Percentiles rank a stretch among this genome's conserved stretches.
Conservation (phyloP, 2,113 vertebrate genomes). For the Sebastes fasciatus region DNA sequence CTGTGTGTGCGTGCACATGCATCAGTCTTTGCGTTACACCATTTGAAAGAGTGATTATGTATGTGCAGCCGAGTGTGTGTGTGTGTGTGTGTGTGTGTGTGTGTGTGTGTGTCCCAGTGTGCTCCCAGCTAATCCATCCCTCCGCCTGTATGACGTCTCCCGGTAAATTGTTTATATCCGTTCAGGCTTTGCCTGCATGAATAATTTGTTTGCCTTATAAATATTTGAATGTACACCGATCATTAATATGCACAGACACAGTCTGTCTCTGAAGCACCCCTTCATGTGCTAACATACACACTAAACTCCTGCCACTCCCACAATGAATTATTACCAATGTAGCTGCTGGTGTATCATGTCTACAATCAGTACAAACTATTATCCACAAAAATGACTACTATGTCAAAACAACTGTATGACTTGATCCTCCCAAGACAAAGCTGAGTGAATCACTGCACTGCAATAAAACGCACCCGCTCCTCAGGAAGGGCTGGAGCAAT, state of each 20-base stretch:
- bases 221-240: slow-evolving; percentile 85
- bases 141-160: slow-evolving; percentile 80
- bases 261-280: slow-evolving; percentile 68
- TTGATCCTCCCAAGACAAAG: slow-evolving; percentile 19
- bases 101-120: slow-evolving; percentile 55
- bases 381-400: slow-evolving; percentile 31
- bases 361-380: slow-evolving; percentile 31
- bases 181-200: slow-evolving; percentile 82
- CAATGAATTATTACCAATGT: slow-evolving; percentile 48
- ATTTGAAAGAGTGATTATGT: slow-evolving; percentile 70
- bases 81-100: slow-evolving; percentile 39
- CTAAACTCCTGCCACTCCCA: slow-evolving; percentile 66
- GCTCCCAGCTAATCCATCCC: slow-evolving; percentile 78
- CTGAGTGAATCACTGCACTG: slow-evolving; percentile 46
- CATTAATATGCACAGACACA: slow-evolving; percentile 84
- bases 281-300: slow-evolving; percentile 51
- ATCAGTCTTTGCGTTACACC: slow-evolving; percentile 53
- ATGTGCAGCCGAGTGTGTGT: slow-evolving; percentile 47
- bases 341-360: slow-evolving; percentile 36
- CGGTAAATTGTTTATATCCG: slow-evolving; percentile 87
- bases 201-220: slow-evolving; percentile 87
- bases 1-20: slow-evolving; percentile 14
- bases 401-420: slow-evolving; percentile 48
- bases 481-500: slow-evolving; percentile 27
- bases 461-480: slow-evolving; percentile 16